Evolutionary conservation across 2,888 invertebrate species (phyloP).

Genomic region (Tachystola acroxantha): DNA sequence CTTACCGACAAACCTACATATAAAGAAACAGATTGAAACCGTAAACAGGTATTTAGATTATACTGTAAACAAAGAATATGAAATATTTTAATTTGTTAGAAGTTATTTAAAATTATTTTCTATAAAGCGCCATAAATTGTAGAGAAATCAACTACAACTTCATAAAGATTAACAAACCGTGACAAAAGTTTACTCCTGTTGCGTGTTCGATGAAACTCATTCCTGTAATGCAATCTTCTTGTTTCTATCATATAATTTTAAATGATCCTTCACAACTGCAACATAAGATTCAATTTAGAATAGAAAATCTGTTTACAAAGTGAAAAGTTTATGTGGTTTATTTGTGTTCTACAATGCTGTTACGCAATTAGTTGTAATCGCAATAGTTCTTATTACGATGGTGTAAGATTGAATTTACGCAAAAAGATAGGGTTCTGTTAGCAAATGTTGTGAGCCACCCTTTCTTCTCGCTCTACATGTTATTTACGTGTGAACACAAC

Average conservation of each 20-base stretch:
- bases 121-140: neutral
- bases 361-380: constrained; percentile 12
- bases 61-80: no score
- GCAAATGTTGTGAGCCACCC: constrained; percentile 19
- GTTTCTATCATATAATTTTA: no score
- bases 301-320: constrained; percentile 36
- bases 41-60: no score
- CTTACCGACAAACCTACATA: no score
- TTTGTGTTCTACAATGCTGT: constrained; percentile 25
- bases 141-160: neutral
- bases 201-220: constrained; percentile 67
- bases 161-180: constrained; percentile 63
- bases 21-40: no score
- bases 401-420: constrained; percentile 26
- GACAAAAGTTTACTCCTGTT: constrained; percentile 68
- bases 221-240: constrained; percentile 38
- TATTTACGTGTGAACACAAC: constrained; percentile 78
- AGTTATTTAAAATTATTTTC: no score
- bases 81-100: no score
- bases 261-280: no score
- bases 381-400: constrained; percentile 23
- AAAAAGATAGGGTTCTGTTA: constrained; percentile 7
- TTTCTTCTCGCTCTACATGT: constrained; percentile 46
- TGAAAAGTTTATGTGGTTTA: constrained; percentile 48
- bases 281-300: constrained; percentile 40